Evolutionary conservation across 2,888 invertebrate species (phyloP).

Genomic region (Dynastes maya): DNA sequence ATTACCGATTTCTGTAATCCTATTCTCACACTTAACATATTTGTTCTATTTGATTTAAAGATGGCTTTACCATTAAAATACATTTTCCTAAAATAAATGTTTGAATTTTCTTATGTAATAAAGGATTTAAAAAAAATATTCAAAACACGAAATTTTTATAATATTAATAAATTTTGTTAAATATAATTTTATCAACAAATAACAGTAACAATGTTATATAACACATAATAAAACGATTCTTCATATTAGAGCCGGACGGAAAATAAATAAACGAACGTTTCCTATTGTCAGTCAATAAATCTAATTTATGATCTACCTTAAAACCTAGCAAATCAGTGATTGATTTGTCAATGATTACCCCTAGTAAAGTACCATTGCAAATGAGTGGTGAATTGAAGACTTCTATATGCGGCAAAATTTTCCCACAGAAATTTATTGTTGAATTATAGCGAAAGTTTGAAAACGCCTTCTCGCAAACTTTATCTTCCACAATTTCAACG

Average conservation of each 20-base stretch:
- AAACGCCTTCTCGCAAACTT: neutral
- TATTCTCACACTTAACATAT: no score
- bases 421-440: neutral
- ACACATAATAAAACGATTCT: neutral
- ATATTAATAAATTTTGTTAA: no score
- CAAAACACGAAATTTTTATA: no score
- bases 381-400: conserved; percentile 15
- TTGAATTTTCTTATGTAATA: no score
- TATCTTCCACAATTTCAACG: neutral
- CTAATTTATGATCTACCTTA: neutral
- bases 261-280: neutral
- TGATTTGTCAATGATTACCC: conserved; percentile 17
- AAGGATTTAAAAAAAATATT: no score
- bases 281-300: neutral
- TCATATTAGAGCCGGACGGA: neutral
- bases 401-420: neutral
- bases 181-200: no score
- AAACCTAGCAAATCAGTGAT: neutral
- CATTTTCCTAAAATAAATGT: no score
- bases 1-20: no score
- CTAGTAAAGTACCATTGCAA: conserved; percentile 18
- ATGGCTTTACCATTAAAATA: no score
- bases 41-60: no score
- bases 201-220: neutral
- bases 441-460: neutral